Conservation (phyloP, 2,113 vertebrate genomes). For the Riparia riparia region DNA sequence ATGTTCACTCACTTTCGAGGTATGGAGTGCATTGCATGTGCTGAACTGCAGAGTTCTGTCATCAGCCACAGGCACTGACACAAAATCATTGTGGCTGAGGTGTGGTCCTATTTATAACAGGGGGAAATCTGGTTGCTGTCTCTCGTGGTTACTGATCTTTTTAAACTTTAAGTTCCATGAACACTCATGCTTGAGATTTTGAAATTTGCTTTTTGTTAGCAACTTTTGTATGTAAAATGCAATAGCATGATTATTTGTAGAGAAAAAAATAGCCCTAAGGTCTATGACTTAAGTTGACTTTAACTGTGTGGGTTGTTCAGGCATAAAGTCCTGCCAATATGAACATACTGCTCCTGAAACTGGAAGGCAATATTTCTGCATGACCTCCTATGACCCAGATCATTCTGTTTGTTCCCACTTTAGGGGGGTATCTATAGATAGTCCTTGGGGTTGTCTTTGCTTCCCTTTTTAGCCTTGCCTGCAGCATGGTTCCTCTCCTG, state of each 20-base stretch:
- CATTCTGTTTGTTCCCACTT: slow-evolving; percentile 9
- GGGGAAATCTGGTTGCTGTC: slow-evolving; percentile 42
- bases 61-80: slow-evolving; percentile 26
- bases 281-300: not conserved
- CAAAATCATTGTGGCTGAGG: slow-evolving; percentile 17
- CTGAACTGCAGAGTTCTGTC: slow-evolving; percentile 8
- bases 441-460: not conserved
- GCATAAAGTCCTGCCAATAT: not conserved
- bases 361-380: not conserved
- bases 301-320: not conserved
- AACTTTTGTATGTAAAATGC: not conserved
- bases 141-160: slow-evolving; percentile 50
- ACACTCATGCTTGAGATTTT: not conserved
- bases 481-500: not conserved
- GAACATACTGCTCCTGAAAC: not conserved
- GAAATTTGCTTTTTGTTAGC: slow-evolving; percentile 8
- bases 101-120: not conserved
- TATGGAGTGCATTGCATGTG: not conserved
- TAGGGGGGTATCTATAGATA: not conserved
- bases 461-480: not conserved
- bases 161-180: slow-evolving; percentile 49
- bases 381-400: not conserved
- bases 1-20: not conserved
- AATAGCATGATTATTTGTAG: not conserved
- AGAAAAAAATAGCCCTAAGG: not conserved